phyloP scores from a whole-genome alignment of 2,113 vertebrate species.

The Gymnobelideus leadbeateri region DNA sequence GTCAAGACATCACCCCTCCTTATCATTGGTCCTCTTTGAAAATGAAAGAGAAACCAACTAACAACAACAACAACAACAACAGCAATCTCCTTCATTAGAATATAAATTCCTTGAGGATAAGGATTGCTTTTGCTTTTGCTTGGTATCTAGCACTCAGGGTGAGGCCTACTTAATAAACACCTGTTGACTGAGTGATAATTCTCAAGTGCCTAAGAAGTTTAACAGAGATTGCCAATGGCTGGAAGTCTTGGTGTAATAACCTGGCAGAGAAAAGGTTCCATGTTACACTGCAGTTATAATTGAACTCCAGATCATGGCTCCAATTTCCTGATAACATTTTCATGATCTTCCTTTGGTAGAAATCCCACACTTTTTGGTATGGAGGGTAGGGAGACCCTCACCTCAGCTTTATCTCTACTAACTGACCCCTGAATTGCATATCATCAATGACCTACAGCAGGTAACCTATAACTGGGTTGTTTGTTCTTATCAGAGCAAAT shows the following conservation, averaged over 20 bases:
- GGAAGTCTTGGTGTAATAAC: background rate
- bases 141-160: background rate
- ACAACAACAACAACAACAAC: no score
- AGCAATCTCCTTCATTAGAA: background rate
- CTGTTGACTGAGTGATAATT: background rate
- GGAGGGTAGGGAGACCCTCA: background rate
- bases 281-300: background rate
- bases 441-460: background rate
- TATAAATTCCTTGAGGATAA: background rate
- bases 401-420: background rate
- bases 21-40: background rate
- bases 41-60: background rate
- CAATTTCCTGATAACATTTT: background rate
- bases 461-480: background rate
- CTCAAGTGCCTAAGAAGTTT: background rate
- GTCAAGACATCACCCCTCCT: background rate
- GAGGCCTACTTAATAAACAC: background rate
- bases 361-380: background rate
- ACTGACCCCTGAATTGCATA: background rate
- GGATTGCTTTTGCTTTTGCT: background rate
- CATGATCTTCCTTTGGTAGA: background rate
- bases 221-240: background rate
- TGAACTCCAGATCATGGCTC: background rate
- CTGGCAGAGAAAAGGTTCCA: background rate
- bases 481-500: background rate